Evolutionary conservation across 2,113 vertebrate species (phyloP), one percentile per base, ranked within the genome.

Genomic region (Pseudorasbora parva): DNA sequence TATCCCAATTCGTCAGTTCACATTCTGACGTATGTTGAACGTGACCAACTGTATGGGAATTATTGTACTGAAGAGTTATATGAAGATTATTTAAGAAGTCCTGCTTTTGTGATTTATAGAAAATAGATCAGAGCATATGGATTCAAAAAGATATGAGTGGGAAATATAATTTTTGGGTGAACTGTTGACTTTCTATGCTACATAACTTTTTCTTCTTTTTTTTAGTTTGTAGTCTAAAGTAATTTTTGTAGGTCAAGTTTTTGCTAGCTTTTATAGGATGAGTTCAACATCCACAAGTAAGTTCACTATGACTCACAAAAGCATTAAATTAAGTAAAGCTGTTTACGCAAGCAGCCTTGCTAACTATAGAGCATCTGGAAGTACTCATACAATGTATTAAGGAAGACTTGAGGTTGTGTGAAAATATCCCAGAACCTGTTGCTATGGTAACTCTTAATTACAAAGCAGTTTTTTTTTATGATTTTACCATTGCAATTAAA

Each of bases 401-500:
- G 88, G 75, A 86, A 83, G 87, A 85, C 83, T 88, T 17, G 3
- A 49, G 51, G 19, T 10, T 81, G 56, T 85, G 54, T 59, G 37
- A 60, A 45, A 64, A 56, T 86, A 78, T 51, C 43, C 23, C 89
- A 82, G 83, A 78, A 89, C 79, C 83, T 41, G 92, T 95, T 94
- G 91, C 92, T 91, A 93, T 93, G 88, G 93, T 88, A 93, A 94
- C 93, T 57, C 85, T 86, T 93, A 93, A 93, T 94, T 94, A 94
- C 82, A 83, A 91, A 89, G 88, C 88, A 1, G 2, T n/a, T n/a
- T 37, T 37, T 66, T 8, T 85, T 71, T 92, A 92, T 93, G 89
- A 94, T 91, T 90, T 88, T 90, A 90, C 88, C 57, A 76, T 90
- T 89, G 86, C 86, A 90, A 93, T 95, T 92, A 93, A 92, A 90